A percentile compares a stretch with the other conserved stretches of the same genome.
Evolutionary conservation across 2,113 vertebrate genomes (phyloP).

Genomic region (Pelobates fuscus): DNA sequence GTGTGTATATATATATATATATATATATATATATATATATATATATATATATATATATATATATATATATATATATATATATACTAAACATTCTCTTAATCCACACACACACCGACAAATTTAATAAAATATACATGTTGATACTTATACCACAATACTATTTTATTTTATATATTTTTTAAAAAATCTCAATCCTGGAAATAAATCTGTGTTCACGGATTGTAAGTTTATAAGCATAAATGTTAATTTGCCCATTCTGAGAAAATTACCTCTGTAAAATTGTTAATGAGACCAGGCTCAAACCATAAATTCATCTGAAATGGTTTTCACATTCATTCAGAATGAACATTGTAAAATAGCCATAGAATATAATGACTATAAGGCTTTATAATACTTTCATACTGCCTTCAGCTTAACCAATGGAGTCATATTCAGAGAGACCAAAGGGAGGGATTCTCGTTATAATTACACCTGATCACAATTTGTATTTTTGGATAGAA

Average conservation of each 20-base stretch:
- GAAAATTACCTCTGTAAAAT: constrained; percentile 41
- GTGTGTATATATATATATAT: too few species aligned
- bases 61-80: too few species aligned
- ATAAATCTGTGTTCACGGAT: constrained; percentile 42
- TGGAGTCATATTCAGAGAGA: constrained; percentile 9
- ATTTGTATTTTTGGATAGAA: constrained; percentile 13
- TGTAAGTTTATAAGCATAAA: constrained; percentile 30
- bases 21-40: too few species aligned
- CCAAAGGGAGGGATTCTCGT: neutral
- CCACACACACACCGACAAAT: too few species aligned
- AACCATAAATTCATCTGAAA: constrained; percentile 32
- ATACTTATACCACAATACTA: neutral
- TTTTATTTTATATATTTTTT: constrained; percentile 32
- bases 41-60: too few species aligned
- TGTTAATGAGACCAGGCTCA: constrained; percentile 39
- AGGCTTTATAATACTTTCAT: constrained; percentile 12
- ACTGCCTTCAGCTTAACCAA: neutral
- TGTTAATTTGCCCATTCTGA: constrained; percentile 44
- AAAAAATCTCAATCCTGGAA: constrained; percentile 15
- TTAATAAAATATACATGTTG: neutral
- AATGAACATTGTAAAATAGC: constrained; percentile 29
- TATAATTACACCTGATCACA: constrained; percentile 24
- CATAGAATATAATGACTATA: constrained; percentile 16
- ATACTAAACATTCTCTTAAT: too few species aligned
- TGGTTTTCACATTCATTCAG: constrained; percentile 30